Evolutionary conservation across 2,797 vertebrate species (phyloP).

Genomic region (Petrocephalus sullivani): DNA sequence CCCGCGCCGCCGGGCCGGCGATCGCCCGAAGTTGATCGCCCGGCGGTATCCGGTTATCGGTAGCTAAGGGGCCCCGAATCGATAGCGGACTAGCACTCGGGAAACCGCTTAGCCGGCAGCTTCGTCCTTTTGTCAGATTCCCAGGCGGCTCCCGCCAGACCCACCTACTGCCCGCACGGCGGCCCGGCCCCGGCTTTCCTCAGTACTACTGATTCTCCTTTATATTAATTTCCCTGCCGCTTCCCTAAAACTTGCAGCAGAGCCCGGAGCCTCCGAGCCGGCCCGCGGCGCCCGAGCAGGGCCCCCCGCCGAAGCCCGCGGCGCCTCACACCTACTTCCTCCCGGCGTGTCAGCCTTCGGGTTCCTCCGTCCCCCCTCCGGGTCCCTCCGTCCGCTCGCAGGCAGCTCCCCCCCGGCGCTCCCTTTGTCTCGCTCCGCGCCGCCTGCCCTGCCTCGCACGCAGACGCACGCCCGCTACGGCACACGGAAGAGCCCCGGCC

Average conservation of each 20-base stretch:
- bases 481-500: conserved; percentile 27
- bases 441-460: conserved; percentile 28
- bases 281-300: conserved; percentile 20
- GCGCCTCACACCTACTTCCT: conserved; percentile 46
- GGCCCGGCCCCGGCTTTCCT: conserved; percentile 20
- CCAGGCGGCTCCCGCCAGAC: conserved; percentile 35
- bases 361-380: conserved; percentile 46
- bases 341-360: conserved; percentile 41
- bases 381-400: conserved; percentile 55
- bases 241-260: conserved; percentile 20
- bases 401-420: conserved; percentile 20
- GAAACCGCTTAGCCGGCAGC: conserved; percentile 28
- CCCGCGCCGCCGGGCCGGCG: neutral
- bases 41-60: neutral
- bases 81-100: conserved; percentile 24
- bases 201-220: too few species aligned
- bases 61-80: neutral
- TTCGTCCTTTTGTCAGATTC: conserved; percentile 46
- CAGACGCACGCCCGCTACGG: neutral
- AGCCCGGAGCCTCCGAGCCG: neutral
- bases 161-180: conserved; percentile 35
- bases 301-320: conserved; percentile 45
- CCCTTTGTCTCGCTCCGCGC: conserved; percentile 21
- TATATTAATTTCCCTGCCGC: neutral
- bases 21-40: neutral